Conservation (phyloP, 2,888 invertebrate genomes). For the Microctonus aethiopoides region DNA sequence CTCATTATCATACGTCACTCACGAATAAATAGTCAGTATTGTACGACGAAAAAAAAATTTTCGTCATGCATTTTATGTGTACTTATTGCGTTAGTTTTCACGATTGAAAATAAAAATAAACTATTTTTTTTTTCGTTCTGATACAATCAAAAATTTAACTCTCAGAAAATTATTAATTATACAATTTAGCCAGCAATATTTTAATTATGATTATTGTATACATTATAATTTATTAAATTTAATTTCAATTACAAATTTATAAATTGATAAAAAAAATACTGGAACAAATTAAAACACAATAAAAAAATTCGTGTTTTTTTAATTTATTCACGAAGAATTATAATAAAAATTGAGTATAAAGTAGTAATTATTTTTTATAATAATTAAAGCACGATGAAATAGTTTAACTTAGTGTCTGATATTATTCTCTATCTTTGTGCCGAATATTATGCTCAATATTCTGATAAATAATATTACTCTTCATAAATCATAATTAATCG, state of each 20-base stretch:
- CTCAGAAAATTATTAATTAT: not conserved
- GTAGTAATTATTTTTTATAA: too few species aligned
- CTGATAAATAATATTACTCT: too few species aligned
- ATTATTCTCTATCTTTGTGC: too few species aligned
- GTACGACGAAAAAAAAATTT: not conserved
- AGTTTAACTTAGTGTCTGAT: too few species aligned
- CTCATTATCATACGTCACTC: conserved; percentile 24
- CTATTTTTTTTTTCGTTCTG: not conserved
- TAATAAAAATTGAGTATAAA: too few species aligned
- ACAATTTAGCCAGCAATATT: not conserved
- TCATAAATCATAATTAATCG: not conserved
- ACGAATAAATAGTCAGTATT: not conserved
- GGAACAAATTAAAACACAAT: too few species aligned
- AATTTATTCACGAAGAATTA: too few species aligned
- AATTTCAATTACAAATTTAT: too few species aligned
- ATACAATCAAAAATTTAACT: not conserved
- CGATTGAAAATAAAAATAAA: not conserved
- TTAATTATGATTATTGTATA: not conserved
- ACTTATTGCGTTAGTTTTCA: not conserved
- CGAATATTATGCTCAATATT: too few species aligned
- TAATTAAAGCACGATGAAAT: too few species aligned
- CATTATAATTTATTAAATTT: not conserved
- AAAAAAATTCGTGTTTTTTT: too few species aligned
- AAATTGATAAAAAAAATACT: too few species aligned
- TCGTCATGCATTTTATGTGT: not conserved